Percentiles rank a stretch among this genome's conserved stretches.
These are phyloP conservation scores for Chydorus sphaericus DNA, from an alignment of 2,888 invertebrate genomes.

Conservation along the genomic window DNA sequence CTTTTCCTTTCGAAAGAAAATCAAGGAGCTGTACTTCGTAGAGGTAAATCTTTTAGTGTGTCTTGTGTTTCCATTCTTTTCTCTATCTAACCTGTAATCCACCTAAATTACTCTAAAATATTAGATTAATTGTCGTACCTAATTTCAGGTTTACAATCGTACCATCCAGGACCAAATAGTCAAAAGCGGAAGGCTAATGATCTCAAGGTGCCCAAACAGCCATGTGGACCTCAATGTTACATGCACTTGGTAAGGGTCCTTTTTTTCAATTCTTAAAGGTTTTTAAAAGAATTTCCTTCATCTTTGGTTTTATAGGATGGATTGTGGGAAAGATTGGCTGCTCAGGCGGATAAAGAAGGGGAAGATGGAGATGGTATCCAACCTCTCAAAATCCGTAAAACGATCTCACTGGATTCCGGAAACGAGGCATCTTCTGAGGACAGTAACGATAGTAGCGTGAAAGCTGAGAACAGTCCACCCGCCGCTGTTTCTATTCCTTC, in stretches of 20 bases:
- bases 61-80: not conserved
- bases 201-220: conserved; percentile 63
- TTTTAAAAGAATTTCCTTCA: conserved; percentile 10
- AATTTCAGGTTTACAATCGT: conserved; percentile 59
- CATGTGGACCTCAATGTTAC: conserved; percentile 75
- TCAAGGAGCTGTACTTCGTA: conserved; percentile 2
- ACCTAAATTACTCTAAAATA: not conserved
- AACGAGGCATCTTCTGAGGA: conserved; percentile 90
- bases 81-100: not conserved
- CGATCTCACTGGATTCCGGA: conserved; percentile 62
- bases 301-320: conserved; percentile 45
- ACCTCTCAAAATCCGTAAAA: conserved; percentile 43
- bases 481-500: conserved; percentile 5
- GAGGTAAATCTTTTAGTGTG: not conserved
- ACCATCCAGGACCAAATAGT: conserved; percentile 80
- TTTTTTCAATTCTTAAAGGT: conserved; percentile 11
- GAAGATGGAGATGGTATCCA: conserved; percentile 24
- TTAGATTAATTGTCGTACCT: not conserved
- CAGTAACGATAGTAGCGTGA: conserved; percentile 59
- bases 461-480: conserved; percentile 12
- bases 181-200: conserved; percentile 78
- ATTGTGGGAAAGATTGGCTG: conserved; percentile 65
- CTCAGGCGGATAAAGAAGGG: conserved; percentile 24
- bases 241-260: conserved; percentile 55
- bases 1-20: not conserved